Percentiles rank a stretch among this genome's conserved stretches.
phyloP scores from a whole-genome alignment of 2,888 invertebrate species.

The Xestia sexstrigata region DNA sequence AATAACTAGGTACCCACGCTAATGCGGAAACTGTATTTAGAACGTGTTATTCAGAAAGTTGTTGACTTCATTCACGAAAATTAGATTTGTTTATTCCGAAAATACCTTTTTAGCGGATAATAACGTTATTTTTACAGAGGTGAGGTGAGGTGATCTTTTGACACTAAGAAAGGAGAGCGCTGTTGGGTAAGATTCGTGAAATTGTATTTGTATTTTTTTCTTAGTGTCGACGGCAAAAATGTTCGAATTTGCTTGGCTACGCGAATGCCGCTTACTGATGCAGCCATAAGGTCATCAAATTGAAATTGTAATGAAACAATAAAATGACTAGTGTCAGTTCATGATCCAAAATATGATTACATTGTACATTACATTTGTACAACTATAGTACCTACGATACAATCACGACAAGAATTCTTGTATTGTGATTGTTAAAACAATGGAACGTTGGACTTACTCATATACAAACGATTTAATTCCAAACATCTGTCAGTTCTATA shows the following conservation, averaged over 20 bases:
- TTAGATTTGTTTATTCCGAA: not conserved
- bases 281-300: not conserved
- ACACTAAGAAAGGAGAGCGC: not conserved
- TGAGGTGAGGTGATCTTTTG: not conserved
- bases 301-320: too few species aligned
- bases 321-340: not conserved
- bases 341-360: not conserved
- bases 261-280: not conserved
- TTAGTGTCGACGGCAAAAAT: not conserved
- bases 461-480: not conserved
- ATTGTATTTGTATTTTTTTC: not conserved
- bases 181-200: not conserved
- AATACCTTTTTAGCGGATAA: not conserved
- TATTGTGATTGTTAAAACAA: slow-evolving; percentile 5
- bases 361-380: not conserved
- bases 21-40: slow-evolving; percentile 64
- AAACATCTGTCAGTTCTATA: not conserved
- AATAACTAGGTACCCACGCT: slow-evolving; percentile 64
- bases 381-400: not conserved
- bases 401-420: not conserved
- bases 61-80: slow-evolving; percentile 25
- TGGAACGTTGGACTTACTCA: not conserved
- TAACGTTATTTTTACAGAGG: not conserved
- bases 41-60: slow-evolving; percentile 40
- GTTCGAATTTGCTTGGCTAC: not conserved